Base-by-base conservation (phyloP, 2,113 vertebrate genomes). In the Grantiella picta region DNA sequence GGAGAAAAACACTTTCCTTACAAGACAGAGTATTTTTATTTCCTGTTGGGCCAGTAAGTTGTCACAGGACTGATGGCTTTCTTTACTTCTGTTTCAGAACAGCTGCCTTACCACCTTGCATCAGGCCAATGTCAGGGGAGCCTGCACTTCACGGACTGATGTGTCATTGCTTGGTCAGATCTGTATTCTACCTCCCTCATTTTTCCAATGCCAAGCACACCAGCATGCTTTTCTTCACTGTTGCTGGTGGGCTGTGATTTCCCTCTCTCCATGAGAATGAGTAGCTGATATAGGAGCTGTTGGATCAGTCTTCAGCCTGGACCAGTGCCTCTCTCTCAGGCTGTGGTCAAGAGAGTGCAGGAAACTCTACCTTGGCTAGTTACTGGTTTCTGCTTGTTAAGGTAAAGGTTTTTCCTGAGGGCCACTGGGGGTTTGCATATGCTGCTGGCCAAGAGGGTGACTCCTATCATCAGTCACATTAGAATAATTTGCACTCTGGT, bases 121-220 rank as follows among this genome's bases (percentile, higher is more conserved):
- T 45, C 2, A 29, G n/a, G n/a, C 16, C 19, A 23, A 20, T 42
- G 33, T 54, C 24, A 57, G 42, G 50, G 52, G 5, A 52, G 10
- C 12, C 19, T 22, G 45, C n/a, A 3, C 12, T 10, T 12, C 61
- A 14, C 1, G 66, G 53, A 6, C 29, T 21, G 25, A 24, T 23
- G 17, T 22, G 33, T 63, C 35, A 8, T 44, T 73, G 29, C 60
- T 50, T 29, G 42, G 33, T 38, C 12, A 1, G 5, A 11, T 33
- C 7, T 53, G 7, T 52, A 25, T 35, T 82, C 35, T 36, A 14
- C 9, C 25, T 82, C 29, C 33, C 0, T 0, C 1, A 1, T 47
- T 53, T 77, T 76, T 38, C 21, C 54, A 65, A 40, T 20, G 22
- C 31, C 20, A 52, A 42, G 10, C 21, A 49, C 63, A 53, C 12